These are phyloP conservation scores for Oophaga pumilio DNA, from an alignment of 2,113 vertebrate genomes.

Conservation along the genomic window DNA sequence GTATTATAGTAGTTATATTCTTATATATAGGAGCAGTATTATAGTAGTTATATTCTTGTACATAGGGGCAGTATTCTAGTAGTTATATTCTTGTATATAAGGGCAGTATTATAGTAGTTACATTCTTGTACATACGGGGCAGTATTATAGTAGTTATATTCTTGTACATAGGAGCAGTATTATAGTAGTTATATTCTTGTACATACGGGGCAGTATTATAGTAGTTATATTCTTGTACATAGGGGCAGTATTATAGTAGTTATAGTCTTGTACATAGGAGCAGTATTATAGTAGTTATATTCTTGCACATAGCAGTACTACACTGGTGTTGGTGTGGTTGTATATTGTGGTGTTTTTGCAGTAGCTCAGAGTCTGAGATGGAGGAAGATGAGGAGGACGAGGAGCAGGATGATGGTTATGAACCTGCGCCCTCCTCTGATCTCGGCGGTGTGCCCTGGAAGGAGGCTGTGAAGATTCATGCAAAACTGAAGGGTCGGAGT, in stretches of 20 bases:
- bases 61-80: not conserved
- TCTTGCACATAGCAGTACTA: not conserved
- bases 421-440: constrained; percentile 76
- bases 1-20: not conserved
- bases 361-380: constrained; percentile 97
- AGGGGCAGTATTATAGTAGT: not conserved
- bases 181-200: not conserved
- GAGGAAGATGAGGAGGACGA: constrained; percentile 71
- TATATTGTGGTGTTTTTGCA: constrained; percentile 60
- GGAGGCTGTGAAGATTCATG: constrained; percentile 87
- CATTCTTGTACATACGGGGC: not conserved
- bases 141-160: not conserved
- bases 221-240: not conserved
- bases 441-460: constrained; percentile 92
- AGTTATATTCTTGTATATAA: not conserved
- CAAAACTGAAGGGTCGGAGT: constrained; percentile 80
- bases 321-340: not conserved
- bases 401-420: constrained; percentile 65
- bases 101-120: not conserved
- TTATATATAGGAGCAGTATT: not conserved
- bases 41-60: not conserved
- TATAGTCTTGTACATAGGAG: not conserved
- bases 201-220: not conserved
- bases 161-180: not conserved
- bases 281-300: not conserved